Evolutionary conservation across 1,140 invertebrate genomes (phyloP).

Genomic region (Ceratitis capitata): DNA sequence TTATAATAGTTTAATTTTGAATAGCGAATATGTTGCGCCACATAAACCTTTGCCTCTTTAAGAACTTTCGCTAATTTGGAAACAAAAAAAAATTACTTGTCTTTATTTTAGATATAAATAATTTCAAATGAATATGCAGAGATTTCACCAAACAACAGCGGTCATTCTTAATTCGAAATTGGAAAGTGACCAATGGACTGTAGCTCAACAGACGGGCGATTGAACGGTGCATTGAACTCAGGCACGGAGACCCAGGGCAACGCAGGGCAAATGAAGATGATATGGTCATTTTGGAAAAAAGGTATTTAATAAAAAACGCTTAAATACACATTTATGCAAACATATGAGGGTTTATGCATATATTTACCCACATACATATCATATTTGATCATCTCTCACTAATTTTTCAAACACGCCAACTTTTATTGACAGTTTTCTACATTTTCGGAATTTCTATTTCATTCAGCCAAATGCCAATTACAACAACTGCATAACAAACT

Average conservation of each 20-base stretch:
- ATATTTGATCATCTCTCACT: not conserved
- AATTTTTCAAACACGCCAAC: not conserved
- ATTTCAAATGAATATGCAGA: not conserved
- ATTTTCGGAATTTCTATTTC: constrained; percentile 20
- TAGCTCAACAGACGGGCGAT: not conserved
- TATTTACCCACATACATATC: not conserved
- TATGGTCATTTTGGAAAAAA: not conserved
- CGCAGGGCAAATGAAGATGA: not conserved
- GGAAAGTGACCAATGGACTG: not conserved
- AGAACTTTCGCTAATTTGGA: not conserved
- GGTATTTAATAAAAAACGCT: not conserved
- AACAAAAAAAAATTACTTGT: not conserved
- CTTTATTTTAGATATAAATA: not conserved
- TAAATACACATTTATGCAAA: not conserved
- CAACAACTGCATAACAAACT: not conserved
- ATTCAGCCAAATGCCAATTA: not conserved
- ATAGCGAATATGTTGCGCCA: not conserved
- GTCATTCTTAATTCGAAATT: not conserved
- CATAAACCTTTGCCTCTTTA: not conserved
- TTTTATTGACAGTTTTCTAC: constrained; percentile 9
- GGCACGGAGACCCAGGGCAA: not conserved
- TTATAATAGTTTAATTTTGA: not conserved
- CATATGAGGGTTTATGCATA: too few relatives aligned
- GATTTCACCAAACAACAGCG: not conserved
- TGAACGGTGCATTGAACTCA: not conserved